Percentiles rank a stretch among this genome's conserved stretches.
These are phyloP conservation scores for Gymnothorax javanicus DNA, from an alignment of 2,797 vertebrate species.

Conservation along the genomic window DNA sequence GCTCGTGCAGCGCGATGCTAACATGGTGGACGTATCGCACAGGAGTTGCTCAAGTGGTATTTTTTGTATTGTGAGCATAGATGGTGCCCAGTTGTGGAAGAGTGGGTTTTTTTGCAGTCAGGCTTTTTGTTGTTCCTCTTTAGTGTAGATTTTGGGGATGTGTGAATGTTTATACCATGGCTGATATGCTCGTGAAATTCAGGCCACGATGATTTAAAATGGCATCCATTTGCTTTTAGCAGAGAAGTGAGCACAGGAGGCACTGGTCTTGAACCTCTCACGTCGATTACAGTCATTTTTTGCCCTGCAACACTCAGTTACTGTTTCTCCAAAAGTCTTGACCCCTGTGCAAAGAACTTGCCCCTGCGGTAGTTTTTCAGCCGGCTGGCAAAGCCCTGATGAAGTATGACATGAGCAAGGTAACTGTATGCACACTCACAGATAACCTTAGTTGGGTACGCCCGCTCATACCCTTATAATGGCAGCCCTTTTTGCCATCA, in stretches of 20 bases:
- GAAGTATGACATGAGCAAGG: neutral
- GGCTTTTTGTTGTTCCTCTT: neutral
- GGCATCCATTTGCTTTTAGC: neutral
- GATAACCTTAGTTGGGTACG: no score
- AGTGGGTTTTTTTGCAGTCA: neutral
- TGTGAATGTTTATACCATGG: neutral
- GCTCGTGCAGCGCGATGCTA: neutral
- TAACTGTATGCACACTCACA: neutral
- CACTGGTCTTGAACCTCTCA: neutral
- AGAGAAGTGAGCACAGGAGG: neutral
- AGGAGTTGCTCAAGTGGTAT: neutral
- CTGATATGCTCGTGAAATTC: neutral
- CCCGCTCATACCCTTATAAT: no score
- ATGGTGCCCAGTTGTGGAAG: neutral
- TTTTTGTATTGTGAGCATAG: neutral
- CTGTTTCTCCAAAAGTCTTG: neutral
- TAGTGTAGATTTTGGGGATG: neutral
- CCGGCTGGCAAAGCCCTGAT: neutral
- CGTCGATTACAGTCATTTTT: neutral
- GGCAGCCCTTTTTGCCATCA: no score
- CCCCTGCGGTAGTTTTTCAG: neutral
- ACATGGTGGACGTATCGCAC: neutral
- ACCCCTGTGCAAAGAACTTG: neutral
- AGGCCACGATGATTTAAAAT: neutral
- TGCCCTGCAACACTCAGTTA: neutral